Evolutionary conservation across 92 coral and sea anemone genomes (phyloP).

Genomic region (Zoanthus sociatus): DNA sequence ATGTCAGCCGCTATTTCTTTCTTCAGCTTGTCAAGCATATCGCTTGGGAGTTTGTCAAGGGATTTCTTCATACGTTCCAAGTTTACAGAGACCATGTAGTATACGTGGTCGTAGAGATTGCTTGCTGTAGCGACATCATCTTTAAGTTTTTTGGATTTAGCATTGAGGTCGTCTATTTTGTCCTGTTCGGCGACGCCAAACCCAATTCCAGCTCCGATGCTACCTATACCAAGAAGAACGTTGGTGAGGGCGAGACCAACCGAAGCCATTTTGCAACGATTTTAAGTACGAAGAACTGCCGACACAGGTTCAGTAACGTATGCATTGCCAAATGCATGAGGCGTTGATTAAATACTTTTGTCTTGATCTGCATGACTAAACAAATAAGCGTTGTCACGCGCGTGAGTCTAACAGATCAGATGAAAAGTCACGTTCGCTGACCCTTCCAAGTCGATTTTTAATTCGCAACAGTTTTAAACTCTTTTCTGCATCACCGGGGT

Average conservation of each 20-base stretch:
- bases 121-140: constrained; percentile 30
- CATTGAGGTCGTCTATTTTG: constrained; percentile 52
- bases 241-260: constrained; percentile 56
- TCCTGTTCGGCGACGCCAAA: constrained; percentile 59
- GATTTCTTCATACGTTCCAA: constrained; percentile 61
- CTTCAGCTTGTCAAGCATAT: constrained; percentile 54
- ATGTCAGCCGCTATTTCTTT: constrained; percentile 38
- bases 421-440: too few species aligned
- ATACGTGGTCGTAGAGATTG: constrained; percentile 63
- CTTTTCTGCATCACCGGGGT: too few species aligned
- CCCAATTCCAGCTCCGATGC: constrained; percentile 61
- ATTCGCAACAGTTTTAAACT: too few species aligned
- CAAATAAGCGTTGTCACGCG: too few species aligned
- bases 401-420: too few species aligned
- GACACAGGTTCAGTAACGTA: too few species aligned
- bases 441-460: too few species aligned
- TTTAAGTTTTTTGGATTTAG: constrained; percentile 54
- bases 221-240: constrained; percentile 41
- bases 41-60: constrained; percentile 67
- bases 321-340: too few species aligned
- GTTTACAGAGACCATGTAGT: constrained; percentile 61
- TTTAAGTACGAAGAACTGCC: not conserved
- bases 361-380: too few species aligned
- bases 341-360: too few species aligned
- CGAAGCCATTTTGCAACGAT: constrained; percentile 41